A percentile compares a stretch with the other conserved stretches of the same genome.
These are phyloP conservation scores for Heliconius ethilla DNA, from an alignment of 2,888 invertebrate genomes.

Conservation along the genomic window DNA sequence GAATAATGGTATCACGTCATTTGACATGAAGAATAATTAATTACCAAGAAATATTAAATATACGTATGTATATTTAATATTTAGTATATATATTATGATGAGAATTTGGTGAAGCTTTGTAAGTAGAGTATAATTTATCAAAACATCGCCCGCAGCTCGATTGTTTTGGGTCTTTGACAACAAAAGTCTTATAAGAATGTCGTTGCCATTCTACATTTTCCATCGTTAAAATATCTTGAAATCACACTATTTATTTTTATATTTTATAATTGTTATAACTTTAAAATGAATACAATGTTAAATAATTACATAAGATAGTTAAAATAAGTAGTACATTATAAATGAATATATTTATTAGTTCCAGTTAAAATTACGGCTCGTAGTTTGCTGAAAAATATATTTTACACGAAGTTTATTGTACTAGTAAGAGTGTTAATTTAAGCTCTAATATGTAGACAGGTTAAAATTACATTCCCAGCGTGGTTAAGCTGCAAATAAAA, in stretches of 20 bases:
- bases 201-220: not conserved
- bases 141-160: not conserved
- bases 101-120: not conserved
- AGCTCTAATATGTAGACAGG: conserved; percentile 18
- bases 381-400: conserved; percentile 3
- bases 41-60: not conserved
- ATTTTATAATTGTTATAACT: no score
- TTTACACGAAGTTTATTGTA: not conserved
- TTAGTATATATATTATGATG: not conserved
- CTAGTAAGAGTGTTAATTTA: not conserved
- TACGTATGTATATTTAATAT: not conserved
- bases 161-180: not conserved
- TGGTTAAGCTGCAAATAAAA: conserved; percentile 29
- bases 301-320: no score
- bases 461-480: conserved; percentile 30
- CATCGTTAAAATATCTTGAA: not conserved
- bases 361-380: not conserved
- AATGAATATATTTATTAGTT: not conserved
- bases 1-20: conserved; percentile 11
- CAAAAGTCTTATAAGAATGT: not conserved
- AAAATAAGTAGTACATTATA: not conserved
- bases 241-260: not conserved
- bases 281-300: no score
- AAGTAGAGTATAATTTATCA: not conserved
- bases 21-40: conserved; percentile 18